Conservation (phyloP, 1,140 invertebrate species). For the Drosophila ambigua region DNA sequence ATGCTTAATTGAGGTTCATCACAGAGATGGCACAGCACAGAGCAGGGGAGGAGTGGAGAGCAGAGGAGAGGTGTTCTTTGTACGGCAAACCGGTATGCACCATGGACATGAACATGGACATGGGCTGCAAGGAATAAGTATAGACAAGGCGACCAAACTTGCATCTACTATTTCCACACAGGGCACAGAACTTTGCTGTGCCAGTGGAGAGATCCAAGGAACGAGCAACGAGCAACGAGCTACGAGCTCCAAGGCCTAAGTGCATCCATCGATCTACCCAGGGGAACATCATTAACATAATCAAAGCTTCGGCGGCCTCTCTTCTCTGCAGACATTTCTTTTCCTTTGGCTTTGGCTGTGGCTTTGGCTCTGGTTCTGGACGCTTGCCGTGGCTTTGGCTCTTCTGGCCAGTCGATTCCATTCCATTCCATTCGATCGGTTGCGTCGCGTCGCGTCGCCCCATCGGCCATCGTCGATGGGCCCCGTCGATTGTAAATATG, state of each 20-base stretch:
- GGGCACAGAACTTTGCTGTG: slow-evolving; percentile 4
- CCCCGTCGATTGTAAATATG: too few species aligned
- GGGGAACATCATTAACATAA: slow-evolving; percentile 57
- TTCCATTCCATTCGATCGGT: slow-evolving; percentile 5
- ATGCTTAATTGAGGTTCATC: slow-evolving; percentile 53
- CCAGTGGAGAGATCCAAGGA: neutral
- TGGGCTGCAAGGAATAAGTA: too few species aligned
- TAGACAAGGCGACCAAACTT: too few species aligned
- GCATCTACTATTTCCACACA: too few species aligned
- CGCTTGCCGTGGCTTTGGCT: neutral
- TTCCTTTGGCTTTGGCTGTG: too few species aligned
- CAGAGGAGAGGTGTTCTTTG: slow-evolving; percentile 5
- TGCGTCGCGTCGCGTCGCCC: neutral
- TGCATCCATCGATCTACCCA: slow-evolving; percentile 2
- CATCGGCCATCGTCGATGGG: too few species aligned
- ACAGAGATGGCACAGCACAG: neutral
- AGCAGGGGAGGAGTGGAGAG: too few species aligned
- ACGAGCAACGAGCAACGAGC: slow-evolving; percentile 4
- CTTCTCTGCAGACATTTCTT: too few species aligned
- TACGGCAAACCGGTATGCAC: slow-evolving; percentile 20
- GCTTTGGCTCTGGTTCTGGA: neutral
- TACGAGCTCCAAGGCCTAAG: neutral
- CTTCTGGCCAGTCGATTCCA: too few species aligned
- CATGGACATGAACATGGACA: neutral
- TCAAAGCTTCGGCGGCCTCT: slow-evolving; percentile 36